Evolutionary conservation across 2,113 vertebrate genomes (phyloP).

Genomic region (Paraplagusia blochii): DNA sequence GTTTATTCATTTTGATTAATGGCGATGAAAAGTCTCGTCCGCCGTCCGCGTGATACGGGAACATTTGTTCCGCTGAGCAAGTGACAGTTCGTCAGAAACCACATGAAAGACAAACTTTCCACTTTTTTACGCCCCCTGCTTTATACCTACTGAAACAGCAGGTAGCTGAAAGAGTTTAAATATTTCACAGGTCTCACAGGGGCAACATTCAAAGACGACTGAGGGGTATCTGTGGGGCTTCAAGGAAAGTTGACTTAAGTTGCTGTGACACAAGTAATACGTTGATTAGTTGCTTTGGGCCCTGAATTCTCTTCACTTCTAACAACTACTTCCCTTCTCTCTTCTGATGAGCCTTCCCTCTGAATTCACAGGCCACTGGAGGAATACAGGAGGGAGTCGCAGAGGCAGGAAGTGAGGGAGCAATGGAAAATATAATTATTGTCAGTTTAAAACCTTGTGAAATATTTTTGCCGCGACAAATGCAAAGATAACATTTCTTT

Average conservation of each 20-base stretch:
- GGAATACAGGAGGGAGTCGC: constrained; percentile 46
- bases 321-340: constrained; percentile 54
- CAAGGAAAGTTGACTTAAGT: constrained; percentile 59
- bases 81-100: constrained; percentile 55
- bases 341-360: constrained; percentile 41
- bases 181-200: constrained; percentile 67
- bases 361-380: constrained; percentile 67
- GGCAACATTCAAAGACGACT: constrained; percentile 62
- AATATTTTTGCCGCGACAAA: not conserved
- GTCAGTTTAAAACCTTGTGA: constrained; percentile 33
- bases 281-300: constrained; percentile 72
- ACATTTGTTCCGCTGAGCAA: constrained; percentile 46
- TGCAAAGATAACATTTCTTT: too few species aligned
- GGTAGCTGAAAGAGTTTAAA: constrained; percentile 63
- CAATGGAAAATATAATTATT: constrained; percentile 14
- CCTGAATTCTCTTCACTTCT: constrained; percentile 57
- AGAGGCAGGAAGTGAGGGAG: constrained; percentile 4
- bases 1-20: constrained; percentile 76
- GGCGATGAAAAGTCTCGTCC: constrained; percentile 52
- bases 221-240: constrained; percentile 39
- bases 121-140: not conserved
- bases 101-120: constrained; percentile 40
- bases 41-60: constrained; percentile 13
- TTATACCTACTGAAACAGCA: constrained; percentile 63
- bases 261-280: constrained; percentile 70